phyloP scores from a whole-genome alignment of 2,888 invertebrate species.

The Tetheella fluctuosa region DNA sequence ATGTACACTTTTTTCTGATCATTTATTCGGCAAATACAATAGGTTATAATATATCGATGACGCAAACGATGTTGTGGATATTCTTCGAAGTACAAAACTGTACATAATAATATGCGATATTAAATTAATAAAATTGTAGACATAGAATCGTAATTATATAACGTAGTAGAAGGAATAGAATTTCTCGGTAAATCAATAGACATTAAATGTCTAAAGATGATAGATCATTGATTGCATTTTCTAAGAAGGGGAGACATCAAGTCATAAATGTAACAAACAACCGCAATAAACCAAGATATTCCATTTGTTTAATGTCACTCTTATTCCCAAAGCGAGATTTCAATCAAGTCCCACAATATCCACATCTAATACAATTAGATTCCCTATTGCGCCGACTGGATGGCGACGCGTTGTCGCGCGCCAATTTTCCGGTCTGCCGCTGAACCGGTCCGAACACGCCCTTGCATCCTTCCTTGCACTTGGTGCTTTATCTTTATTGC shows the following conservation, averaged over 20 bases:
- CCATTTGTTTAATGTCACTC: not conserved
- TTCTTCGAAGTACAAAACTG: not conserved
- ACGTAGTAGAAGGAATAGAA: not conserved
- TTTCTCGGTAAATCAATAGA: not conserved
- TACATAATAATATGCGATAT: not conserved
- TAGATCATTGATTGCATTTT: no score
- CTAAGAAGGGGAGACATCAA: not conserved
- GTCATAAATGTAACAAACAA: not conserved
- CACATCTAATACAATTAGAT: conserved; percentile 29
- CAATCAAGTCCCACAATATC: conserved; percentile 10
- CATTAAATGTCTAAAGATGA: not conserved
- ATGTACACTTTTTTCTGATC: conserved; percentile 2
- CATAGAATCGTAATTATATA: not conserved
- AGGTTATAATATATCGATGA: conserved; percentile 7
- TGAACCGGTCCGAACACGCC: conserved; percentile 49
- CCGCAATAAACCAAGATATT: not conserved
- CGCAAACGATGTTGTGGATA: not conserved
- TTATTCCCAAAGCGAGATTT: not conserved
- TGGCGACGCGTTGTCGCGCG: conserved; percentile 40
- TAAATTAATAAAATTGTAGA: not conserved
- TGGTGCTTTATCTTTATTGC: conserved; percentile 11
- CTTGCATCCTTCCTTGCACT: conserved; percentile 32
- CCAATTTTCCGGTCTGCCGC: conserved; percentile 62
- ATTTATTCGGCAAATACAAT: conserved; percentile 1
- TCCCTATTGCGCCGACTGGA: conserved; percentile 15